Conservation (phyloP, 2,888 invertebrate genomes). For the Nomada lathburiana region DNA sequence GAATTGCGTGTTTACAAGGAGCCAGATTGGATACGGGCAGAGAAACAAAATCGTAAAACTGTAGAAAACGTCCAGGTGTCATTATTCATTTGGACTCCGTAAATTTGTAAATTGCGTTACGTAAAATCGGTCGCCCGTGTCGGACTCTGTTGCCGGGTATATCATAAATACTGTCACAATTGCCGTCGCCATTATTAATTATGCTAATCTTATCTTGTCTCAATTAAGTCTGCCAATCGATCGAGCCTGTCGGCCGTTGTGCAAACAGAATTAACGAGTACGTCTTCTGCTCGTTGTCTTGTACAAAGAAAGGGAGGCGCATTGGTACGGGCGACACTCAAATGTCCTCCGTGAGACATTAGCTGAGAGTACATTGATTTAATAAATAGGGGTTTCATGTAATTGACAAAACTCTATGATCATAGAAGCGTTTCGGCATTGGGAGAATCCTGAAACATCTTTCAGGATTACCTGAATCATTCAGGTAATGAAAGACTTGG, state of each 20-base stretch:
- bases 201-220: neutral
- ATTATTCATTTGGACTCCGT: conserved; percentile 32
- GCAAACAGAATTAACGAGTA: conserved; percentile 14
- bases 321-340: neutral
- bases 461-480: too few species aligned
- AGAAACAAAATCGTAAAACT: neutral
- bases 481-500: too few species aligned
- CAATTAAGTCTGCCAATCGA: conserved; percentile 28
- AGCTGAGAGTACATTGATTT: neutral
- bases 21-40: conserved; percentile 9
- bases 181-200: conserved; percentile 21
- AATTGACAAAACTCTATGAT: too few species aligned
- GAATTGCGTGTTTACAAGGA: conserved; percentile 29
- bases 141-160: neutral
- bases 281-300: neutral
- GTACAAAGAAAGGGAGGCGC: neutral
- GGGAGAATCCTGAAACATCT: too few species aligned
- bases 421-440: too few species aligned
- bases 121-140: conserved; percentile 1
- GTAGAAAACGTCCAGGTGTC: conserved; percentile 4
- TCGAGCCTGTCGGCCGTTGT: conserved; percentile 7
- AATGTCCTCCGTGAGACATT: neutral
- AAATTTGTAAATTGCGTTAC: conserved; percentile 28
- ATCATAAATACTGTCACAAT: conserved; percentile 29
- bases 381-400: neutral